Conservation (phyloP, 2,888 invertebrate species). For the Caenorhabditis plicata region DNA sequence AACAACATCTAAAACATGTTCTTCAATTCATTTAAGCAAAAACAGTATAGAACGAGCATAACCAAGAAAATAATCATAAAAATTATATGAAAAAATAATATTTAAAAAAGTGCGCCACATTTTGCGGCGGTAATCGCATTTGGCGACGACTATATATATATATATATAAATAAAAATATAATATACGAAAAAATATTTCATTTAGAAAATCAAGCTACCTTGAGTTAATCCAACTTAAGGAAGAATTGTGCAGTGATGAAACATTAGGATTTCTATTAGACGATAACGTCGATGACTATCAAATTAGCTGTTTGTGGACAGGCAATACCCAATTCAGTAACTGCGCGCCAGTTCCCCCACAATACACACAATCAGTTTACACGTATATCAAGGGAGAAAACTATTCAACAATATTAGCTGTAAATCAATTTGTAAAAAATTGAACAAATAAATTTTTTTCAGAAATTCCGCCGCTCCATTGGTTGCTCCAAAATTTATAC, state of each 20-base stretch:
- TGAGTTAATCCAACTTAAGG: neutral
- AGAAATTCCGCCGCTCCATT: neutral
- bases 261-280: conserved; percentile 32
- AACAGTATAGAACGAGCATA: no score
- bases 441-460: neutral
- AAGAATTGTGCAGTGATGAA: conserved; percentile 18
- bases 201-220: neutral
- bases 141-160: no score
- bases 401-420: conserved; percentile 7
- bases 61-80: no score
- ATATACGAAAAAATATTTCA: no score
- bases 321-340: conserved; percentile 19
- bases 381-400: conserved; percentile 2
- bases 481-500: neutral
- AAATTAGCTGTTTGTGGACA: conserved; percentile 35
- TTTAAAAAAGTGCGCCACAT: no score
- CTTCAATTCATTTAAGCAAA: no score
- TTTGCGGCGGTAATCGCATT: no score
- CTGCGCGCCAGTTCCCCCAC: conserved; percentile 28
- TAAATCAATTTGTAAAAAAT: neutral
- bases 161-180: no score
- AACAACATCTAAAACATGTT: no score
- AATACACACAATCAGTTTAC: conserved; percentile 8
- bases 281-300: conserved; percentile 15
- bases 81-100: no score